Conservation (phyloP, 2,888 invertebrate genomes). For the Drosophila tripunctata region DNA sequence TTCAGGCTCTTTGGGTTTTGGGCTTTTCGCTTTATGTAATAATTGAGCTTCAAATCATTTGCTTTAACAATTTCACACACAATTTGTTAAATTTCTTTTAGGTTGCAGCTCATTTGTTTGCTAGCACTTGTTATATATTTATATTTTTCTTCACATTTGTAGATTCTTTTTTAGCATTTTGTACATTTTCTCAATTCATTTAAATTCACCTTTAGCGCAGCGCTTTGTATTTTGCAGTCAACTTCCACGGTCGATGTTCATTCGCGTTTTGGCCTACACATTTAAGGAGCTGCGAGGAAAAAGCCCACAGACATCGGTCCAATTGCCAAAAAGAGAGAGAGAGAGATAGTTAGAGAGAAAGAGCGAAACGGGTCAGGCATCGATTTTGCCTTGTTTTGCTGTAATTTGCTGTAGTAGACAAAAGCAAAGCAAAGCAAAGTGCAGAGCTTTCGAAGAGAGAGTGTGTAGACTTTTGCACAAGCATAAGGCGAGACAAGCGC, state of each 20-base stretch:
- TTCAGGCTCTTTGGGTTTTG: no score
- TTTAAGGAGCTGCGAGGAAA: constrained; percentile 77
- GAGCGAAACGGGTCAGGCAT: constrained; percentile 71
- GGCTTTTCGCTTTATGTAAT: constrained; percentile 69
- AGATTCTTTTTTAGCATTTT: constrained; percentile 33
- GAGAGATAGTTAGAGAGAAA: not conserved
- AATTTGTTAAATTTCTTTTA: constrained; percentile 25
- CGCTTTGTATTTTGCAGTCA: constrained; percentile 79
- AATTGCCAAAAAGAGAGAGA: constrained; percentile 27
- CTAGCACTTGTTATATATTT: constrained; percentile 11
- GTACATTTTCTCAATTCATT: constrained; percentile 39
- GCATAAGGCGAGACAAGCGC: constrained; percentile 10
- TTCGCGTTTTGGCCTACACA: constrained; percentile 82
- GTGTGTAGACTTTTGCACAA: constrained; percentile 51
- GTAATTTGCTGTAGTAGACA: not conserved
- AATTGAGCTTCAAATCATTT: constrained; percentile 29
- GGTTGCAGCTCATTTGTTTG: constrained; percentile 21
- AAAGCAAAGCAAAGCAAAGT: constrained; percentile 33
- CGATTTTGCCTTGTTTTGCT: constrained; percentile 59
- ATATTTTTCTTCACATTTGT: constrained; percentile 12
- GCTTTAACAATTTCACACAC: constrained; percentile 12
- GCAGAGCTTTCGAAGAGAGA: constrained; percentile 54
- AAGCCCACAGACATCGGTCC: constrained; percentile 57
- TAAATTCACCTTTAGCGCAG: constrained; percentile 81
- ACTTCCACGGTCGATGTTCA: constrained; percentile 84